Evolutionary conservation across 2,113 vertebrate genomes (phyloP).

Genomic region (Spermophilus dauricus): DNA sequence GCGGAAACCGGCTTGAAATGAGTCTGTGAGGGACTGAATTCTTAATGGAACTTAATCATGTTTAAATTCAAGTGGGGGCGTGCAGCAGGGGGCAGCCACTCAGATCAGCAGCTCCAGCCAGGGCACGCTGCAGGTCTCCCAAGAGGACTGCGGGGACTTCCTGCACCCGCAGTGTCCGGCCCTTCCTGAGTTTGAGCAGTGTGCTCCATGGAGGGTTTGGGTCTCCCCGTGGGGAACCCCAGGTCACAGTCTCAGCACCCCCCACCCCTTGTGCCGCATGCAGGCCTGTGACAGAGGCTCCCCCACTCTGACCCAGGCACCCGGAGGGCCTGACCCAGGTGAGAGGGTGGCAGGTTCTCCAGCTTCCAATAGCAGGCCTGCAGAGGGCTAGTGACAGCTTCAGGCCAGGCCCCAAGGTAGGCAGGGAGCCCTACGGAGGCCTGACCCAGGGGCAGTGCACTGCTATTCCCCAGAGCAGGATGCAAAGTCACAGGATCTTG

Average conservation of each 20-base stretch:
- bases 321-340: not conserved
- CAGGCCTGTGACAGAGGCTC: not conserved
- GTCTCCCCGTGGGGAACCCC: not conserved
- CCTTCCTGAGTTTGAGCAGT: not conserved
- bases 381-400: not conserved
- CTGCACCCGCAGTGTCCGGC: not conserved
- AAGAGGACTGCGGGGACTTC: not conserved
- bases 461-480: no score
- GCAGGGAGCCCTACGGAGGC: no score
- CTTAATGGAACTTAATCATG: not conserved
- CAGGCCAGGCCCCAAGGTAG: not conserved
- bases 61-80: not conserved
- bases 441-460: not conserved
- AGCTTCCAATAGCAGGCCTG: not conserved
- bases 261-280: not conserved
- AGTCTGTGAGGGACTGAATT: not conserved
- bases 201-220: not conserved
- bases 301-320: not conserved
- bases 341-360: not conserved
- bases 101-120: not conserved
- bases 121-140: not conserved
- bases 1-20: not conserved
- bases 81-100: not conserved
- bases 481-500: not conserved
- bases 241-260: not conserved